phyloP scores from a whole-genome alignment of 2,888 invertebrate genomes.

The Drosophila peninsularis region DNA sequence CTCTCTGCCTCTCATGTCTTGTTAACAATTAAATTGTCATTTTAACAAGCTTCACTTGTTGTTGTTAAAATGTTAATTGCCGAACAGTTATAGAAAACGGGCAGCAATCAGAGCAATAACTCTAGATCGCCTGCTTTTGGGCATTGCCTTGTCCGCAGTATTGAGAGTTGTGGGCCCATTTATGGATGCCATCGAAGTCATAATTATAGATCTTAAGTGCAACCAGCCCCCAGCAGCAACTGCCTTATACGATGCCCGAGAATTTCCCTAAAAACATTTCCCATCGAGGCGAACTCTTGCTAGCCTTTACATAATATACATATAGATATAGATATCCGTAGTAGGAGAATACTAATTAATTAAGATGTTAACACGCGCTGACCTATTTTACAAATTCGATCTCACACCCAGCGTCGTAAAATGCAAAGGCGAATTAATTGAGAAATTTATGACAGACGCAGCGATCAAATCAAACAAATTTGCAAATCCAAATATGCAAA shows the following conservation, averaged over 20 bases:
- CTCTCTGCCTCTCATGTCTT: slow-evolving; percentile 41
- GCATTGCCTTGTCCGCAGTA: slow-evolving; percentile 61
- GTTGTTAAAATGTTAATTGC: slow-evolving; percentile 79
- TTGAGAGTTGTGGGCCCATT: slow-evolving; percentile 34
- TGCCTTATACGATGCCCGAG: slow-evolving; percentile 16
- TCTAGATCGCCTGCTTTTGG: slow-evolving; percentile 71
- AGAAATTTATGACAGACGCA: slow-evolving; percentile 65
- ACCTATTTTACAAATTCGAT: slow-evolving; percentile 56
- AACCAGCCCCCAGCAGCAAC: slow-evolving; percentile 24
- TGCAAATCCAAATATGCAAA: slow-evolving; percentile 78
- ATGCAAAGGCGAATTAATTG: slow-evolving; percentile 58
- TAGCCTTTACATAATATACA: not conserved
- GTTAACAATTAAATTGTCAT: slow-evolving; percentile 83
- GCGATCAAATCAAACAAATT: slow-evolving; percentile 57
- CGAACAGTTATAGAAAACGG: slow-evolving; percentile 82
- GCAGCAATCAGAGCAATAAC: slow-evolving; percentile 68
- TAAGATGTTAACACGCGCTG: slow-evolving; percentile 43
- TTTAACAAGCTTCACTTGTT: slow-evolving; percentile 79
- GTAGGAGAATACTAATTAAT: not conserved
- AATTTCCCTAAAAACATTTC: slow-evolving; percentile 30
- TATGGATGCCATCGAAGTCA: slow-evolving; percentile 61
- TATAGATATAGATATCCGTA: not conserved
- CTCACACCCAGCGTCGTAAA: slow-evolving; percentile 57
- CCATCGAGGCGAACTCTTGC: slow-evolving; percentile 6
- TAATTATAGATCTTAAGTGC: slow-evolving; percentile 60